A percentile compares a stretch with the other conserved stretches of the same genome.
Evolutionary conservation across 2,113 vertebrate species (phyloP).

Genomic region (Vanacampus margaritifer): DNA sequence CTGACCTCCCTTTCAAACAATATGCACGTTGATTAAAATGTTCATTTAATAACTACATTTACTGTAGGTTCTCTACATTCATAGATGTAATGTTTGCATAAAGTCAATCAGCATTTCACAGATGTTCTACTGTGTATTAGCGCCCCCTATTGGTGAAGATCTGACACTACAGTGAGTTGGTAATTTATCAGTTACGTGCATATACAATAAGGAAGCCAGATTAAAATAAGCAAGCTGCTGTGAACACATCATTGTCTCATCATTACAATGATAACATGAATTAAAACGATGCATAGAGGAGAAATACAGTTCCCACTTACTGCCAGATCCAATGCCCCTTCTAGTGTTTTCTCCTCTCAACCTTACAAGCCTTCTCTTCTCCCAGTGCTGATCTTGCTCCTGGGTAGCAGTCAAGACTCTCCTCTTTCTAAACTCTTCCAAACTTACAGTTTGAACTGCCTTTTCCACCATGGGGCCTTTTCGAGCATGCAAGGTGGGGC

Average conservation of each 20-base stretch:
- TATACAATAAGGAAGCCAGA: no score
- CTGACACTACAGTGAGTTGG: no score
- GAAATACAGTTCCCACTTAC: slow-evolving; percentile 44
- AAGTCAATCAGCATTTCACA: no score
- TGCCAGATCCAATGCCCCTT: slow-evolving; percentile 15
- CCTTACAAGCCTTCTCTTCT: slow-evolving; percentile 50
- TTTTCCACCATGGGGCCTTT: slow-evolving; percentile 94
- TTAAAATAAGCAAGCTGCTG: no score
- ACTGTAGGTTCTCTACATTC: background rate
- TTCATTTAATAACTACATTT: background rate
- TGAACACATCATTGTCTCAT: no score
- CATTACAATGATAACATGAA: no score
- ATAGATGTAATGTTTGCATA: no score
- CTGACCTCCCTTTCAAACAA: slow-evolving; percentile 33
- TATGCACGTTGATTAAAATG: background rate
- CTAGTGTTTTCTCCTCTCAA: slow-evolving; percentile 48
- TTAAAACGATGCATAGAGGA: no score
- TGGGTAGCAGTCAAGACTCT: slow-evolving; percentile 42
- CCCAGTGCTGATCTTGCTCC: slow-evolving; percentile 57
- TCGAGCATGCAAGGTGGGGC: slow-evolving; percentile 72
- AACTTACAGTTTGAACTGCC: slow-evolving; percentile 85
- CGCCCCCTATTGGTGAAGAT: no score
- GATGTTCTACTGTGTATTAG: no score
- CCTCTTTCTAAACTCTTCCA: slow-evolving; percentile 70
- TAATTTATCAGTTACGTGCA: no score